Evolutionary conservation across 2,797 vertebrate genomes (phyloP), one percentile per base, ranked within the genome.

Genomic region (Crocodylus rhombifer): DNA sequence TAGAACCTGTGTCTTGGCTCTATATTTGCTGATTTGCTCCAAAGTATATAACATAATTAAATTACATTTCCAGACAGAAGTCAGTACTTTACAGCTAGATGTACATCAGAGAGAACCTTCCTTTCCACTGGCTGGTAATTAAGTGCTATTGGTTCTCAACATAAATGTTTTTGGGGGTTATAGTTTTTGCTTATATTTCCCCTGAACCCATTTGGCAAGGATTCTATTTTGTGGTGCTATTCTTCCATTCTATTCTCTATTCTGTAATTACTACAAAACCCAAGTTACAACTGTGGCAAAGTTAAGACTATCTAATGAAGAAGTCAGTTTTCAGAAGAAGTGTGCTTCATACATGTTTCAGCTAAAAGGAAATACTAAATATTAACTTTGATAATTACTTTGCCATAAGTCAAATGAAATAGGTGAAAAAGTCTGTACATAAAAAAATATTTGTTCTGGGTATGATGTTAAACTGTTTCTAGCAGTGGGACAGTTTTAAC

Each of bases 51-150:
- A 91, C 93, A 88, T 92, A 97, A 97, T 96, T 91, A 97, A 97
- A 96, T 97, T 74, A 87, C 95, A 91, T 97, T 97, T 97, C 95
- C 97, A 97, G 95, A 97, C 61, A 96, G 87, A 93, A 96, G 67
- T 95, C 92, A 95, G 74, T 77, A 88, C 90, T 97, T 93, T 85
- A 81, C 7, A 95, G 61, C 28, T 95, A 94, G 80, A 94, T 95
- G 64, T 91, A 84, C 84, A 95, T 90, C 78, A 96, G 71, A 63
- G 88, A 76, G 94, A 94, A 65, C 90, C 58, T 97, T 97, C 79
- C 85, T 95, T 87, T 93, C 84, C 84, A 84, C 23, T 94, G 80
- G 80, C 88, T 96, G 60, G 36, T 95, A 96, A 97, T 96, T 95
- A 95, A 67, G 90, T 25, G 75, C 77, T 86, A 77, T 93, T 93